Base-by-base conservation (phyloP, 64 coral and sea anemone genomes). In the Montipora sp. region DNA sequence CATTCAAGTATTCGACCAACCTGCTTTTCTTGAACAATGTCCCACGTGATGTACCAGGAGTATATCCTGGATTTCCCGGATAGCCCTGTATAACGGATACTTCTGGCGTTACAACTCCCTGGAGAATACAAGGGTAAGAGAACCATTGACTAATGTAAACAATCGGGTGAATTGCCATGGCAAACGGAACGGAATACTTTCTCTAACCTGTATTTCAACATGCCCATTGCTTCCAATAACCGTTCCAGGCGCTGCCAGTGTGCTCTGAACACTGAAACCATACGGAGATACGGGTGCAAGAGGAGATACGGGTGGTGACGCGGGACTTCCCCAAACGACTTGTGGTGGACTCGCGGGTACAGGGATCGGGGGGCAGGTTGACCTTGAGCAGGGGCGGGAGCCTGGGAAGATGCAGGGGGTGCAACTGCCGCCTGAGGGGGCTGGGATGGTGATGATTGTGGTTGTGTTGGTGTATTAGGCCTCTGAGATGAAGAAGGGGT, bases 81-180 rank as follows among this genome's bases (percentile, higher is more conserved):
- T 82, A 84, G 7, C 82, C 59, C 50, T 70, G 82, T 8, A 85
- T 23, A 19, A 71, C 63, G 19, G 82, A 85, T 3, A 85, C 82
- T 45, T 85, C 45, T 11, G 82, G 82, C 16, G 82, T 85, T 46
- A 85, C 82, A 85, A 85, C 65, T 51, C 82, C 82, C 82, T 85
- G 43, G 16, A 72, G 47, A 20, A 72, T 67, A 3, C 14, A 84
- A 84, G 7, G 19, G 44, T 5, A 16, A 50, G 60, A 63, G 9
- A 63, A 16, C 60, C 8, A 63, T 19, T 63, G 60, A 12, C 60
- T 63, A 16, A 63, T 11, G 60, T 63, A 55, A 55, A 55, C 51
- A 55, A 55, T 10, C 51, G 10, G 5, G 3, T 10, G 11, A 63
- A 63, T 16, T 63, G 13, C 60, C 3, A 11, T 63, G 9, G 60